A percentile compares a stretch with the other conserved stretches of the same genome.
Conservation (phyloP, 2,113 vertebrate species). For the Chitala chitala region DNA sequence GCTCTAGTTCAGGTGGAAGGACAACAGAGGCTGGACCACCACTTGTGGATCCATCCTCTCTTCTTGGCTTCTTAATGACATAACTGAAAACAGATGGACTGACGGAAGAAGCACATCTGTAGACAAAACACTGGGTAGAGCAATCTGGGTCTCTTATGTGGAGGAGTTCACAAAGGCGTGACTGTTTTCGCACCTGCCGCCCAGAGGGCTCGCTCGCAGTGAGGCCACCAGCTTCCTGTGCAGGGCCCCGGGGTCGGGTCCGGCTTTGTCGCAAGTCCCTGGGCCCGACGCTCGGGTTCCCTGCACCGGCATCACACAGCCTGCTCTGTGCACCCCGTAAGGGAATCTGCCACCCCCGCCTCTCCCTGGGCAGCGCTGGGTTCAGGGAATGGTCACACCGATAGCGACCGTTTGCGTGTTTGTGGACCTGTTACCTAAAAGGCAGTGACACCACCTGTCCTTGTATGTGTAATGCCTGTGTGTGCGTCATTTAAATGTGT, state of each 20-base stretch:
- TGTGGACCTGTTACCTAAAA: background rate
- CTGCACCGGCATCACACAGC: background rate
- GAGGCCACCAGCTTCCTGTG: background rate
- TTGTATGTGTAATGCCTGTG: background rate
- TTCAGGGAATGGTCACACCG: conserved; percentile 1
- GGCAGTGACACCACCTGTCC: background rate
- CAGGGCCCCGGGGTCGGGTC: conserved; percentile 2
- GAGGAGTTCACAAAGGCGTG: background rate
- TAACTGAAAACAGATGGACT: background rate
- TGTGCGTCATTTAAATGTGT: background rate
- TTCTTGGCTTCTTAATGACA: background rate
- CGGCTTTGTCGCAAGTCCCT: background rate
- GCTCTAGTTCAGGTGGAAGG: background rate
- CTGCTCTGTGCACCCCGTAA: background rate
- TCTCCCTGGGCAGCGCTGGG: background rate
- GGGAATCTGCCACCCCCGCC: background rate
- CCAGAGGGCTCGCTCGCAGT: background rate
- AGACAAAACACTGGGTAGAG: background rate
- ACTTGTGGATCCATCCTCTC: background rate
- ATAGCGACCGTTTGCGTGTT: background rate
- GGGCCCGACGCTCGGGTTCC: background rate
- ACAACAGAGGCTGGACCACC: background rate
- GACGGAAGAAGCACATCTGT: background rate
- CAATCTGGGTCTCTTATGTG: background rate
- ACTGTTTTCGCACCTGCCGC: conserved; percentile 17